Conservation (phyloP, 2,797 vertebrate species). For the Bradypus variegatus region DNA sequence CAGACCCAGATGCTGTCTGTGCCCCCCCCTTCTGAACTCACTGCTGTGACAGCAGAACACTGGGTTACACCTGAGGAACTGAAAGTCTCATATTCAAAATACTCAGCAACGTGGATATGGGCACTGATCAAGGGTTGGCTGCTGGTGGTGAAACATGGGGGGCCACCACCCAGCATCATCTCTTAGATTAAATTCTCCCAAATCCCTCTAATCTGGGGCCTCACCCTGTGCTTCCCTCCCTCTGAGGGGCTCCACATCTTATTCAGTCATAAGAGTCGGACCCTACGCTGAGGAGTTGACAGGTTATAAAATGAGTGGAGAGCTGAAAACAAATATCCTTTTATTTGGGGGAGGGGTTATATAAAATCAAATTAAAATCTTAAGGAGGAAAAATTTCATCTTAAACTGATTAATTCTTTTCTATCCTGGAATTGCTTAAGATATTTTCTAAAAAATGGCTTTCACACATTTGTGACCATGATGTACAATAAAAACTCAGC, state of each 20-base stretch:
- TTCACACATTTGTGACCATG: background rate
- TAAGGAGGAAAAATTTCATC: background rate
- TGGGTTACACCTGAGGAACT: background rate
- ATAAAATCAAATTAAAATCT: background rate
- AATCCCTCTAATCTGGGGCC: background rate
- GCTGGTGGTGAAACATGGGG: background rate
- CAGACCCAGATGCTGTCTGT: too few species aligned
- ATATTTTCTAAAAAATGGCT: background rate
- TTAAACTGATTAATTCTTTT: background rate
- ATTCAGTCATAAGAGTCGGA: background rate
- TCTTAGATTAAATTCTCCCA: background rate
- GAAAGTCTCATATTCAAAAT: background rate
- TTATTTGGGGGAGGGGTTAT: too few species aligned
- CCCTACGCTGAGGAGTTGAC: background rate
- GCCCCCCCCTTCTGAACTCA: too few species aligned
- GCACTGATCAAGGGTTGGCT: background rate
- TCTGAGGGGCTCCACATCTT: background rate
- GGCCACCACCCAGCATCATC: background rate
- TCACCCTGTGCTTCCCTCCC: accelerated
- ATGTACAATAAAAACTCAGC: background rate
- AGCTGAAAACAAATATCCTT: background rate
- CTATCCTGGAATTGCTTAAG: background rate
- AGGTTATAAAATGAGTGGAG: accelerated
- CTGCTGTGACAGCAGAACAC: background rate
- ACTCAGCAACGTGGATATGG: background rate